Conservation (phyloP, 1,140 invertebrate genomes). For the Trinorchestia longiramus region DNA sequence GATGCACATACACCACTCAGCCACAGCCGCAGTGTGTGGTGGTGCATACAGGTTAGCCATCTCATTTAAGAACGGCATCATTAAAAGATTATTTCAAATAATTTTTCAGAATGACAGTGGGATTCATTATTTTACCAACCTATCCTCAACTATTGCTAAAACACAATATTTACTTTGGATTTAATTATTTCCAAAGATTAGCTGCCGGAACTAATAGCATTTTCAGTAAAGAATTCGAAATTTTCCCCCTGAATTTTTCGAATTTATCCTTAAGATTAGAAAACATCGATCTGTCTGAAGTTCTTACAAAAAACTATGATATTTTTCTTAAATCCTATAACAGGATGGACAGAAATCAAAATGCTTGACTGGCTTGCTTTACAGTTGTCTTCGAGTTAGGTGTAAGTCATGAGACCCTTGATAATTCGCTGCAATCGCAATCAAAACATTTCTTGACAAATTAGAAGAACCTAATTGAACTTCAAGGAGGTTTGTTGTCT, state of each 20-base stretch:
- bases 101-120: too few relatives aligned
- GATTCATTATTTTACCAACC: too few relatives aligned
- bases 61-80: too few relatives aligned
- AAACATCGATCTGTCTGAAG: not conserved
- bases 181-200: too few relatives aligned
- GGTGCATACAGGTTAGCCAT: too few relatives aligned
- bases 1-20: too few relatives aligned
- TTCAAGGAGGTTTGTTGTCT: not conserved
- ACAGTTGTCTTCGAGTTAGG: not conserved
- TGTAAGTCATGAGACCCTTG: not conserved
- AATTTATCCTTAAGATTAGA: not conserved
- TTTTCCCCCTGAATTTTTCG: not conserved
- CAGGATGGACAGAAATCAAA: not conserved
- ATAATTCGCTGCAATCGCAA: not conserved
- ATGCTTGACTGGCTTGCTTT: not conserved
- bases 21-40: too few relatives aligned
- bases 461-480: slow-evolving; percentile 3
- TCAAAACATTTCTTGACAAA: slow-evolving; percentile 47
- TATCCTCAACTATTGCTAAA: too few relatives aligned
- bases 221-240: not conserved
- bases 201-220: too few relatives aligned
- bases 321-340: not conserved
- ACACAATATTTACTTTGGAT: too few relatives aligned
- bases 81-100: too few relatives aligned
- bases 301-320: not conserved